Conservation (phyloP, 2,888 invertebrate species). For the Drosophila putrida region DNA sequence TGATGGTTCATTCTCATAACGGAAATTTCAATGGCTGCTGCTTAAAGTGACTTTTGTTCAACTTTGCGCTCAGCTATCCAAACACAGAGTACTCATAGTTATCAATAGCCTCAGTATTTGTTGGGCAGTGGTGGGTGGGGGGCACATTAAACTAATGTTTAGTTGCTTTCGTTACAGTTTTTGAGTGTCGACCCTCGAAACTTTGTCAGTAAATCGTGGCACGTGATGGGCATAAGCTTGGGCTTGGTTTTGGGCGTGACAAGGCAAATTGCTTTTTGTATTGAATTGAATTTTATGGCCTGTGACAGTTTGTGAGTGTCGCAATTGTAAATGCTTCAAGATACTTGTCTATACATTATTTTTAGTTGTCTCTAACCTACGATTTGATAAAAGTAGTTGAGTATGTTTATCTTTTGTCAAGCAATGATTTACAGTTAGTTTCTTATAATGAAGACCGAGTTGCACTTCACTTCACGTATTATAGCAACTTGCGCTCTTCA, state of each 20-base stretch:
- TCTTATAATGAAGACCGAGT: neutral
- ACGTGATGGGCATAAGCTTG: constrained; percentile 66
- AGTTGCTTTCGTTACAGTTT: constrained; percentile 74
- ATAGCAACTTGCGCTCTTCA: neutral
- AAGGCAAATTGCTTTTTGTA: constrained; percentile 66
- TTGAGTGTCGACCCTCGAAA: constrained; percentile 73
- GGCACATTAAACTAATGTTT: constrained; percentile 76
- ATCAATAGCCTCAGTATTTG: constrained; percentile 54
- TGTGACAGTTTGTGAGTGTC: constrained; percentile 65
- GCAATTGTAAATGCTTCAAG: constrained; percentile 32
- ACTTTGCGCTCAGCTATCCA: constrained; percentile 69
- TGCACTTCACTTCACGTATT: neutral
- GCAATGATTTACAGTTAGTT: neutral
- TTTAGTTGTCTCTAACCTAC: constrained; percentile 3
- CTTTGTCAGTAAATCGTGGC: constrained; percentile 78
- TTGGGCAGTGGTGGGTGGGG: constrained; percentile 21
- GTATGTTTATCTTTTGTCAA: too few relatives aligned
- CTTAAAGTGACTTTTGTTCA: constrained; percentile 80
- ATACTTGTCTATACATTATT: neutral
- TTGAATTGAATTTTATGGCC: constrained; percentile 75
- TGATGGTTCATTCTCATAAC: constrained; percentile 59
- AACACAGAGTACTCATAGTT: constrained; percentile 68
- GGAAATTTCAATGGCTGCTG: constrained; percentile 77
- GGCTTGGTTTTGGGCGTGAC: constrained; percentile 74
- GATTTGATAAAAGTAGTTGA: neutral